Evolutionary conservation across 2,113 vertebrate genomes (phyloP), one percentile per base, ranked within the genome.

Genomic region (Osmerus mordax): DNA sequence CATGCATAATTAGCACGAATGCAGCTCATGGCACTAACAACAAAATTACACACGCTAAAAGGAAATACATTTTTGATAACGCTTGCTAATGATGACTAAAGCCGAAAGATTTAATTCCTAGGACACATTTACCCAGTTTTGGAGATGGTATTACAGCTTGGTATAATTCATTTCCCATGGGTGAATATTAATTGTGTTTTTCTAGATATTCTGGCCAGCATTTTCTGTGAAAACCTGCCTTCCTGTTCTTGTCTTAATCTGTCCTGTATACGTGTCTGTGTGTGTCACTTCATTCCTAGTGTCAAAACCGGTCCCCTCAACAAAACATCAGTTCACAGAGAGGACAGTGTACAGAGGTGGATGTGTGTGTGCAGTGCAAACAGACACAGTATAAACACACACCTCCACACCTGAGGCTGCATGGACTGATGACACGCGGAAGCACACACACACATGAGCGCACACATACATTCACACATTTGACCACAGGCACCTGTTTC

Each of bases 401-500:
- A 54, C 63, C 47, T 66, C 63, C 70, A 82, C 63, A 80, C 66
- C 62, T 69, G 63, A 67, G 61, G 75, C 78, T 77, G 66, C 68
- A 15, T 5, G 23, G 69, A 59, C 52, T 8, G 14, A n/a, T 41
- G 6, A 2, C 15, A 28, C 13, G 5, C 41, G 11, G 5, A 11
- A 15, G 13, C 28, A 66, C 60, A 52, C 69, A 67, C 72, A 56
- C 64, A 72, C 59, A 54, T 12, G 23, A 69, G 21, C 1, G 61
- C 55, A 75, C 5, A 66, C 65, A 69, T 8, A 28, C 19, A 28
- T 70, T 72, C 65, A 77, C 28, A 4, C 47, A 65, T 11, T 47
- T 47, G 55, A 55, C 15, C 66, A 61, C 14, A 54, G 28, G 63
- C 54, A 75, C 75, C 70, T 68, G 68, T 61, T 56, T 73, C 60